These are phyloP conservation scores for Sebastes glaucus DNA, from an alignment of 2,797 vertebrate species.

Conservation along the genomic window DNA sequence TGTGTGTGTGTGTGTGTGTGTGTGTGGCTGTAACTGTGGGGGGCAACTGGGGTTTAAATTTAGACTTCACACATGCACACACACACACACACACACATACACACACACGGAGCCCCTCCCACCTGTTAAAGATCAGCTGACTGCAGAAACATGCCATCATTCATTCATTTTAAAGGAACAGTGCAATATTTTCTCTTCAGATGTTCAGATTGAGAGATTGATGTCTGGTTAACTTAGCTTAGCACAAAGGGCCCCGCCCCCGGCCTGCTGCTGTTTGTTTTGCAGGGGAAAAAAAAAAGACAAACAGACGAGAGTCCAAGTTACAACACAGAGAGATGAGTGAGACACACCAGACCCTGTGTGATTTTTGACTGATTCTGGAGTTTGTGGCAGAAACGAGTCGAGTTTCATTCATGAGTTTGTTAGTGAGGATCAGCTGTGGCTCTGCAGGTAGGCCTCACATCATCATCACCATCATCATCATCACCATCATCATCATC, in stretches of 20 bases:
- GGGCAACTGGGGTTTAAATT: constrained; percentile 40
- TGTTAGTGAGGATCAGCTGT: not conserved
- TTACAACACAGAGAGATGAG: not conserved
- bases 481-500: no score
- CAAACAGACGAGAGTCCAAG: constrained; percentile 53
- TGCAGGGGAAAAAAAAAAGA: not conserved
- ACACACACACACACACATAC: not conserved
- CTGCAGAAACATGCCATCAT: not conserved
- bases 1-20: not conserved
- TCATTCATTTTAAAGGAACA: not conserved
- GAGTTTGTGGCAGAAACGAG: not conserved
- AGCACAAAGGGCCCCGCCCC: constrained; percentile 12
- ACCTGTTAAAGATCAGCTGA: constrained; percentile 42
- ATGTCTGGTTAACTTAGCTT: not conserved
- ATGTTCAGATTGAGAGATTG: not conserved
- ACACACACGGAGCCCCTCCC: constrained; percentile 2
- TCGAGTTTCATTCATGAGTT: not conserved
- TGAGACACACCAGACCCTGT: not conserved
- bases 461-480: not conserved
- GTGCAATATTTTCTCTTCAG: not conserved
- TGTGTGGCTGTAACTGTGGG: not conserved
- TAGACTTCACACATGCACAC: not conserved
- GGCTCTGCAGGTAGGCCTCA: not conserved
- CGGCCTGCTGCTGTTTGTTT: constrained; percentile 26
- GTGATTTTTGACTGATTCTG: not conserved